Evolutionary conservation across 2,113 vertebrate genomes (phyloP), one percentile per base, ranked within the genome.

Genomic region (Mandrillus leucophaeus): DNA sequence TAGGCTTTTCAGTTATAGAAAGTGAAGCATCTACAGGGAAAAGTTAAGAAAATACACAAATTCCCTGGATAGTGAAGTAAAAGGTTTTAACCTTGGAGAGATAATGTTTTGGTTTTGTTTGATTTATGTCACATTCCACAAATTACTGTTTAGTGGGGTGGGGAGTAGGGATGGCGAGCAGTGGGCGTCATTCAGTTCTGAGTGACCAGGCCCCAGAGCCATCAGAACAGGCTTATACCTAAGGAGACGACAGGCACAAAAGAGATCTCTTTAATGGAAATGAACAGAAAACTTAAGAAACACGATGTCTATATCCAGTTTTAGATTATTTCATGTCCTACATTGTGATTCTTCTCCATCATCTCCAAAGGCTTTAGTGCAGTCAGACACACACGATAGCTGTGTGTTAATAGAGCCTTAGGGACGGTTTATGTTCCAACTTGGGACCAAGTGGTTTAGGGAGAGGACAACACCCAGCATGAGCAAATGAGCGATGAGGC

Each of bases 111-210:
- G 30, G 5, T 72, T 82, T 78, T 78, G 13, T 70, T 68, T 11
- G 9, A 25, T 79, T 94, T 80, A 85, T 68, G 35, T 13, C 43
- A 0, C 9, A 85, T 68, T 35, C 16, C 43, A 0, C 9, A 50
- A n/a, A 35, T 27, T 57, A 6, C 76, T 22, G 8, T 6, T 66
- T 82, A 55, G 23, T 45, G 17, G 4, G 8, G 27, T n/a, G 8
- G 7, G 2, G 8, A 32, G 35, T 8, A 3, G 8, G n/a, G 11
- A 11, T 16, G 1, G 1, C 5, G 1, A 88, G 9, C 17, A 55
- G 25, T 73, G 30, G 66, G 8, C 32, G 5, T 17, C 64, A 55
- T 94, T 27, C 55, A 27, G 8, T 90, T 87, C 61, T 70, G 40
- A 88, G 8, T 10, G 16, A 22, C 4, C 3, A 88, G n/a, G 22